These are phyloP conservation scores for Thunnus albacares DNA, from an alignment of 2,797 vertebrate genomes.

Conservation along the genomic window DNA sequence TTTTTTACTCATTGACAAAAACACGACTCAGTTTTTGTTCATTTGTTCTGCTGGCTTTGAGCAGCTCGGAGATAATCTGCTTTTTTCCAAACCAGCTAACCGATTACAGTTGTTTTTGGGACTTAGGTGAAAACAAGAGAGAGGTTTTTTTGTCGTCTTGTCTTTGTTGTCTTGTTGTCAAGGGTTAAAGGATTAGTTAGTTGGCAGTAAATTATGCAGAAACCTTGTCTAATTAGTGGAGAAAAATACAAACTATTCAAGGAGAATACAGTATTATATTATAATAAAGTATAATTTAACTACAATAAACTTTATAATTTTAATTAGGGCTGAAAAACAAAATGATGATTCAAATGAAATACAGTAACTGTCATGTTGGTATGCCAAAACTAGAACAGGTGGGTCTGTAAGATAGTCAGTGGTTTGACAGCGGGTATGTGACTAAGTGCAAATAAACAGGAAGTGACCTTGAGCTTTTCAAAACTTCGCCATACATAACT, in stretches of 20 bases:
- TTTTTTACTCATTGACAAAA: neutral
- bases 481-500: conserved; percentile 73
- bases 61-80: neutral
- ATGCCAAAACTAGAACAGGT: conserved; percentile 38
- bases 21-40: conserved; percentile 27
- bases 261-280: conserved; percentile 18
- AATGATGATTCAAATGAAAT: conserved; percentile 57
- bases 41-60: conserved; percentile 12
- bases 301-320: conserved; percentile 17
- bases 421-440: conserved; percentile 66
- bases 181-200: conserved; percentile 1
- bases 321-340: conserved; percentile 16
- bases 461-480: conserved; percentile 81
- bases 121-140: neutral
- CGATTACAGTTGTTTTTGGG: neutral
- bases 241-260: neutral
- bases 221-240: conserved; percentile 32
- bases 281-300: neutral
- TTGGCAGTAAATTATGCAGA: neutral
- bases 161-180: neutral
- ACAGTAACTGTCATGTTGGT: conserved; percentile 45
- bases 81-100: neutral
- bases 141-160: no score
- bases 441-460: conserved; percentile 68
- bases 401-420: conserved; percentile 44